phyloP scores from a whole-genome alignment of 2,888 invertebrate species.

The Parnassius mnemosyne region DNA sequence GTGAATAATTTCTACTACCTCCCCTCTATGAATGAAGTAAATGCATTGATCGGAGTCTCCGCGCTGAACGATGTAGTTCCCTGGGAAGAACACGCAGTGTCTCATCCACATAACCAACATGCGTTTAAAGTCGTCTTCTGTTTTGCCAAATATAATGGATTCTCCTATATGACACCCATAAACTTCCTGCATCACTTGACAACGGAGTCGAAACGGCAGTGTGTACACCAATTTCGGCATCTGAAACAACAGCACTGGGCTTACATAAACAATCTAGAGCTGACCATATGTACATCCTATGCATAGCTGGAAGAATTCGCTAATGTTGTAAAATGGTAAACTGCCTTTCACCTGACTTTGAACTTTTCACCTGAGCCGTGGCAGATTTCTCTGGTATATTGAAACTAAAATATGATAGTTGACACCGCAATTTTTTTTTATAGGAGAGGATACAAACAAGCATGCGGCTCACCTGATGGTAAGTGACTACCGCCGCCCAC shows the following conservation, averaged over 20 bases:
- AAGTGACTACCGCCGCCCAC: too few species aligned
- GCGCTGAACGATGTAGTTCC: constrained; percentile 78
- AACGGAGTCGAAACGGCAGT: constrained; percentile 68
- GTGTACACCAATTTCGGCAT: constrained; percentile 63
- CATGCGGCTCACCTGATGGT: too few species aligned
- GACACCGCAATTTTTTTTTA: too few species aligned
- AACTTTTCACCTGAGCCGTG: too few species aligned
- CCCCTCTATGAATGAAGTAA: constrained; percentile 79
- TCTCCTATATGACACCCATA: constrained; percentile 73
- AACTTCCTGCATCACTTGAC: constrained; percentile 73
- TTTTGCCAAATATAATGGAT: constrained; percentile 73
- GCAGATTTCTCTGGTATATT: too few species aligned
- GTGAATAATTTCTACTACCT: constrained; percentile 46
- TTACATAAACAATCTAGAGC: too few species aligned
- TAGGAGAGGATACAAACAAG: too few species aligned
- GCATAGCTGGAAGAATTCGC: too few species aligned
- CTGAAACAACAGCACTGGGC: constrained; percentile 33
- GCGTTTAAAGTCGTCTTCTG: constrained; percentile 69
- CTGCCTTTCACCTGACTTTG: too few species aligned
- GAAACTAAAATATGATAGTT: too few species aligned
- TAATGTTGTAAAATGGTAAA: too few species aligned
- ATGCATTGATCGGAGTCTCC: constrained; percentile 79
- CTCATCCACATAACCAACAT: constrained; percentile 75
- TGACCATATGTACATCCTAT: too few species aligned
- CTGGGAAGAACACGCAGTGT: constrained; percentile 76